Evolutionary conservation across 1,140 invertebrate genomes (phyloP).

Genomic region (Glossosoma conforme): DNA sequence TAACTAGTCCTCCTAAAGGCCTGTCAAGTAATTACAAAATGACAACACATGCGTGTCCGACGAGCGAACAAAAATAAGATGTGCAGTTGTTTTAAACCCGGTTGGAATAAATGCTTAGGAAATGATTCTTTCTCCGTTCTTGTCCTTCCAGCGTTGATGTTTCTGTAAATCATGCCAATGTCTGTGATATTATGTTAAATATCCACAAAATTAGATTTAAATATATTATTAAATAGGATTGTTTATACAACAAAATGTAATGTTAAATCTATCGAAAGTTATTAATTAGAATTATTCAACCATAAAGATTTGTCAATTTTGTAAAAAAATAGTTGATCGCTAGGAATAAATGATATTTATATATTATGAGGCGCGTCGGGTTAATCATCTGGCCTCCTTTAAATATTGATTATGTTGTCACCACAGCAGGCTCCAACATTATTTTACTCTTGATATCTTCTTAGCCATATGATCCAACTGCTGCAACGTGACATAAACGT

Average conservation of each 20-base stretch:
- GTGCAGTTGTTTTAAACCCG: too few relatives aligned
- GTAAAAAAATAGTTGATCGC: slow-evolving; percentile 14
- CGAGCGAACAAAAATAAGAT: too few relatives aligned
- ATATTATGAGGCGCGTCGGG: slow-evolving; percentile 2
- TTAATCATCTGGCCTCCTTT: background rate
- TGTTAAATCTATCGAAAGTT: slow-evolving; percentile 26
- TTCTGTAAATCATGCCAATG: slow-evolving; percentile 29
- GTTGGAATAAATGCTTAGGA: too few relatives aligned
- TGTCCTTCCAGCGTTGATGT: slow-evolving; percentile 17
- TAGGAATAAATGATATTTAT: slow-evolving; percentile 13
- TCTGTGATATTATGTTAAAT: slow-evolving; percentile 31
- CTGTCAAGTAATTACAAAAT: too few relatives aligned
- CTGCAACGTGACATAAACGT: too few relatives aligned
- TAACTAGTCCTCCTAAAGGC: too few relatives aligned
- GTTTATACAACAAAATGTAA: slow-evolving; percentile 22
- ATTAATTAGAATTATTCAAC: slow-evolving; percentile 19
- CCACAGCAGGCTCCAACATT: too few relatives aligned
- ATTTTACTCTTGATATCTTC: too few relatives aligned
- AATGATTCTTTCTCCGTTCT: slow-evolving; percentile 7
- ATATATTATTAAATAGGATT: slow-evolving; percentile 22
- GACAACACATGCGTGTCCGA: too few relatives aligned
- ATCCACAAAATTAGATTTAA: slow-evolving; percentile 29
- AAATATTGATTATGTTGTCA: background rate
- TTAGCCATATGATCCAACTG: too few relatives aligned
- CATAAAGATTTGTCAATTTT: slow-evolving; percentile 22